Conservation (phyloP, 2,888 invertebrate genomes). For the Ecdyonurus torrentis region DNA sequence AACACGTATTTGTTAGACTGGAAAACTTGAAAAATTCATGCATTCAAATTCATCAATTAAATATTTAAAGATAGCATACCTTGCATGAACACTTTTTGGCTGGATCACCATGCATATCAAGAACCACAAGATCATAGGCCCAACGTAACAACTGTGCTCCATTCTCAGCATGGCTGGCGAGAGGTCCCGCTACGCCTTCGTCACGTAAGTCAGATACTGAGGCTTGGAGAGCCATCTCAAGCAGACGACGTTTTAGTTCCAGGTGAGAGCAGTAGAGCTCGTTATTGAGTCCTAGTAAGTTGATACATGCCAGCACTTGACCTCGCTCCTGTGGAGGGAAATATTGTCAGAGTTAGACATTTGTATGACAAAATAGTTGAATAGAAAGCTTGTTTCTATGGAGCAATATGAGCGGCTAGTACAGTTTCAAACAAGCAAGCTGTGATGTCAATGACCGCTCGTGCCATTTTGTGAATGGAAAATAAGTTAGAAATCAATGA, state of each 20-base stretch:
- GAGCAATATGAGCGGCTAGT: no score
- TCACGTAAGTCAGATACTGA: conserved; percentile 38
- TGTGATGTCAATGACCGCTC: no score
- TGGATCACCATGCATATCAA: conserved; percentile 24
- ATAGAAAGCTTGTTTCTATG: no score
- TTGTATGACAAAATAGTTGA: no score
- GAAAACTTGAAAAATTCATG: not conserved
- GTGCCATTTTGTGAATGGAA: no score
- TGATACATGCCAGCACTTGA: conserved; percentile 40
- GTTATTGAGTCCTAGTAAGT: conserved; percentile 36
- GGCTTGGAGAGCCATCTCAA: conserved; percentile 41
- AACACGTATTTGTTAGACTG: no score
- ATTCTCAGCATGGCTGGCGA: conserved; percentile 32
- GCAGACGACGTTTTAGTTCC: conserved; percentile 33
- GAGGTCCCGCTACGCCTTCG: conserved; percentile 25
- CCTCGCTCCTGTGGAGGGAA: conserved; percentile 36
- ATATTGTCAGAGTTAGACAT: no score
- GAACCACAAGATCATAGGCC: conserved; percentile 37
- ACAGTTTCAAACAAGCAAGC: no score
- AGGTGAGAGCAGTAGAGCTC: conserved; percentile 35
- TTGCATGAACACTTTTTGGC: conserved; percentile 20
- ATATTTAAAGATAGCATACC: not conserved
- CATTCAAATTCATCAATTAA: not conserved
- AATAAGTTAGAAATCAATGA: no score
- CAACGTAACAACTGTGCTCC: conserved; percentile 37